Conservation (phyloP, 2,888 invertebrate species). For the Acanthococcus lagerstroemiae region DNA sequence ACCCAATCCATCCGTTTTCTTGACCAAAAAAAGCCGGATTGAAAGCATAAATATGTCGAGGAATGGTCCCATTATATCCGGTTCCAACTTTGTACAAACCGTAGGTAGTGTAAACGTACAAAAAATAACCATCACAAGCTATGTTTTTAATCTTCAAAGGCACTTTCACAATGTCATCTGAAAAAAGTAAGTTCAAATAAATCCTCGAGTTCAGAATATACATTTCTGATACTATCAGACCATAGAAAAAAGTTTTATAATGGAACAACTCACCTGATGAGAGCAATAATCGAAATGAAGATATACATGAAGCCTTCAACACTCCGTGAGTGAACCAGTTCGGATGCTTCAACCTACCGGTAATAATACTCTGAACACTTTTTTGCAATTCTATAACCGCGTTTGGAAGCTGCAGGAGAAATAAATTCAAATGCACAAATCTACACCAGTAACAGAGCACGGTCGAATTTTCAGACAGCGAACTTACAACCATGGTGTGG, state of each 20-base stretch:
- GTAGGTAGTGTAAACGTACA: constrained; percentile 75
- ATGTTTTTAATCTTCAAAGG: constrained; percentile 48
- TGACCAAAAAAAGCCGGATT: constrained; percentile 68
- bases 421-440: not conserved
- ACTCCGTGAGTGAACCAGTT: constrained; percentile 85
- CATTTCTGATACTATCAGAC: not conserved
- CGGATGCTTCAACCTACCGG: constrained; percentile 72
- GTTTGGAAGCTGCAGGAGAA: constrained; percentile 59
- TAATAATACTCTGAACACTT: constrained; percentile 71
- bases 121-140: constrained; percentile 79
- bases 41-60: constrained; percentile 52
- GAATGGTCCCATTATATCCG: constrained; percentile 84
- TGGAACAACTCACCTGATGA: constrained; percentile 32
- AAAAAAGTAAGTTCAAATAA: not conserved
- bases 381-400: constrained; percentile 76
- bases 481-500: constrained; percentile 62
- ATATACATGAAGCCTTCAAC: constrained; percentile 45
- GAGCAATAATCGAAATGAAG: constrained; percentile 32
- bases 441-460: not conserved
- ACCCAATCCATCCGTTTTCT: constrained; percentile 76
- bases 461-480: not conserved
- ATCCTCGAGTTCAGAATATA: too few species aligned
- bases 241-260: not conserved
- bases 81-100: constrained; percentile 89
- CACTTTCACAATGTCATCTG: constrained; percentile 30